Conservation (phyloP, 2,797 vertebrate genomes). For the Karalla daura region DNA sequence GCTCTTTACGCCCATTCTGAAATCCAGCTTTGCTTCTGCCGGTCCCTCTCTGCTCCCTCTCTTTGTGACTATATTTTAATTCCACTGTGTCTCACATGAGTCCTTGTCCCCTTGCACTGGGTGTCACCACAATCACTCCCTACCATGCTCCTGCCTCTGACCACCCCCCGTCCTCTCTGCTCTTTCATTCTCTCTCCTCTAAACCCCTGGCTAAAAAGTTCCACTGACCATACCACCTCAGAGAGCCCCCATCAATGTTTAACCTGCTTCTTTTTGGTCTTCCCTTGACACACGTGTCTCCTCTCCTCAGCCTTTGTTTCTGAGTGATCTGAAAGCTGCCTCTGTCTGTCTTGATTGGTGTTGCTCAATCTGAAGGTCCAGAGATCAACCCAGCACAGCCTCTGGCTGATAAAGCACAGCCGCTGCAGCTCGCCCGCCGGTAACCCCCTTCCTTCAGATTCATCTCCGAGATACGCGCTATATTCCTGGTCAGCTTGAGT, state of each 20-base stretch:
- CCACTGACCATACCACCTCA: conserved; percentile 26
- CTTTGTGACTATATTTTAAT: conserved; percentile 57
- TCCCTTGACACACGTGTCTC: conserved; percentile 6
- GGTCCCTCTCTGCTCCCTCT: conserved; percentile 32
- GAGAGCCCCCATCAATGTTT: conserved; percentile 16
- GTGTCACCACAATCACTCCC: conserved; percentile 67
- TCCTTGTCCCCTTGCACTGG: conserved; percentile 63
- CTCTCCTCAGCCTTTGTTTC: conserved; percentile 48
- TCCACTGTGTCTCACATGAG: conserved; percentile 72
- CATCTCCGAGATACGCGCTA: conserved; percentile 51
- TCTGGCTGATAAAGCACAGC: conserved; percentile 73
- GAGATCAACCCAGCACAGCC: conserved; percentile 76
- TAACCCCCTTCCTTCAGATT: conserved; percentile 66
- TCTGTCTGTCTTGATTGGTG: conserved; percentile 59
- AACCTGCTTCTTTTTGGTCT: conserved; percentile 8
- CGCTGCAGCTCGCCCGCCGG: conserved; percentile 50
- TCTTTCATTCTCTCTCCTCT: conserved; percentile 69
- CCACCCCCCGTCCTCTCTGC: conserved; percentile 40
- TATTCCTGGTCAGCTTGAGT: conserved; percentile 55
- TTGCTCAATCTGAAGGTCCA: conserved; percentile 83
- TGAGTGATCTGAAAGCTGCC: conserved; percentile 41
- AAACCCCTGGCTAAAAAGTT: conserved; percentile 52
- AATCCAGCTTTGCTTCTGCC: conserved; percentile 43
- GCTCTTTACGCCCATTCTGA: conserved; percentile 82
- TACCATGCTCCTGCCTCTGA: conserved; percentile 48